Conservation (phyloP, 1,140 invertebrate species). For the Drosophila leontia region DNA sequence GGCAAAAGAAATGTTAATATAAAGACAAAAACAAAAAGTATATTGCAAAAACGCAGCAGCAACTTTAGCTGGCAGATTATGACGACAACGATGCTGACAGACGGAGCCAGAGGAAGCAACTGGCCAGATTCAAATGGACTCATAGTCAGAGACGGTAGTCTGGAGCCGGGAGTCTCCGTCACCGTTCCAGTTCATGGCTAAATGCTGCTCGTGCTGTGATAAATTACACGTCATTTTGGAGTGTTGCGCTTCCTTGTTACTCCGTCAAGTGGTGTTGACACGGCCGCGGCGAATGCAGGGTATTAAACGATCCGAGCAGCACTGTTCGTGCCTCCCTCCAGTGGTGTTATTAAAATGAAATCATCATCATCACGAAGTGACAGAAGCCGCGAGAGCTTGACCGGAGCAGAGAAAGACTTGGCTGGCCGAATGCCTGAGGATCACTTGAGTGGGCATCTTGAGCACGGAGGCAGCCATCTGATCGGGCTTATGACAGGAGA, state of each 20-base stretch:
- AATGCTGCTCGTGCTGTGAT: slow-evolving; percentile 78
- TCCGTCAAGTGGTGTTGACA: slow-evolving; percentile 79
- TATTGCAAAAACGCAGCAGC: slow-evolving; percentile 42
- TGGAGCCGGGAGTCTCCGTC: slow-evolving; percentile 22
- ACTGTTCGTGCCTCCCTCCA: slow-evolving; percentile 36
- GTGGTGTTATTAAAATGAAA: slow-evolving; percentile 80
- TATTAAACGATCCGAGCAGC: slow-evolving; percentile 51
- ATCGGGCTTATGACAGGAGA: slow-evolving; percentile 73
- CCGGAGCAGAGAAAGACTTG: slow-evolving; percentile 21
- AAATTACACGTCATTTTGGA: slow-evolving; percentile 77
- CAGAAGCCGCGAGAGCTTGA: slow-evolving; percentile 46
- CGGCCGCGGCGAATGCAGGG: slow-evolving; percentile 46
- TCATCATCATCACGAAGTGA: slow-evolving; percentile 78
- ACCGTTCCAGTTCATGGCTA: slow-evolving; percentile 73
- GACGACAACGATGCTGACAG: slow-evolving; percentile 57
- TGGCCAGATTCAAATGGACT: slow-evolving; percentile 18
- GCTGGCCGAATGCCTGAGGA: slow-evolving; percentile 33
- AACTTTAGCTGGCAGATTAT: slow-evolving; percentile 41
- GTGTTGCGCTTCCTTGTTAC: slow-evolving; percentile 79
- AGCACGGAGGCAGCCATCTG: slow-evolving; percentile 41
- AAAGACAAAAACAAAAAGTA: slow-evolving; percentile 6
- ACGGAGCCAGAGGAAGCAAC: slow-evolving; percentile 32
- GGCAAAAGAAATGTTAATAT: slow-evolving; percentile 61
- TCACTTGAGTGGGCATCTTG: slow-evolving; percentile 42
- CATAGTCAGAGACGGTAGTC: slow-evolving; percentile 11